Percentiles rank a stretch among this genome's conserved stretches.
Conservation (phyloP, 2,797 vertebrate species). For the Gouania willdenowi region DNA sequence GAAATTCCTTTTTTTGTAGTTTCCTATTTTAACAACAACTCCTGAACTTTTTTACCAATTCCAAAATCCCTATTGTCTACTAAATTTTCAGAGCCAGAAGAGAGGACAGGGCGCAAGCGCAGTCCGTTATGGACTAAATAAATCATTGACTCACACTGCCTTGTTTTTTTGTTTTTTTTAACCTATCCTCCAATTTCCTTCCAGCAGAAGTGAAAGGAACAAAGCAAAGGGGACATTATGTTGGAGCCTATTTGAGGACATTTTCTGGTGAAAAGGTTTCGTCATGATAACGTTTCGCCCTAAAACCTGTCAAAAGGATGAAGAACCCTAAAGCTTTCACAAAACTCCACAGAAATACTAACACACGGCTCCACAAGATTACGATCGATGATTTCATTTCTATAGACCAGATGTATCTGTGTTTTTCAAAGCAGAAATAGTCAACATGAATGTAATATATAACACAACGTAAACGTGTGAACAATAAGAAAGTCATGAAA, state of each 20-base stretch:
- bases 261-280: too few species aligned
- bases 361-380: too few species aligned
- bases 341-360: conserved; percentile 6
- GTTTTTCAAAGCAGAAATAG: too few species aligned
- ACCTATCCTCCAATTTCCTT: conserved; percentile 51
- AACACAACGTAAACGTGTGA: too few species aligned
- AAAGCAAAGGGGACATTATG: conserved; percentile 15
- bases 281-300: too few species aligned
- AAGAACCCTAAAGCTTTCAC: conserved; percentile 28
- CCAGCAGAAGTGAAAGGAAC: conserved; percentile 44
- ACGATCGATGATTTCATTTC: too few species aligned
- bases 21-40: conserved; percentile 35
- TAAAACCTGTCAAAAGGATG: conserved; percentile 34
- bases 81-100: conserved; percentile 27
- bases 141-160: conserved; percentile 54
- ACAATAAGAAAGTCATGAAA: too few species aligned
- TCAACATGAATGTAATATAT: too few species aligned
- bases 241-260: conserved; percentile 38
- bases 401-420: too few species aligned
- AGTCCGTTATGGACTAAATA: conserved; percentile 58
- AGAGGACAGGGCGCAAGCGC: conserved; percentile 35
- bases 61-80: conserved; percentile 20
- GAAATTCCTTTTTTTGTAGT: conserved; percentile 9
- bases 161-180: conserved; percentile 57
- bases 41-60: not conserved